Percentiles rank a stretch among this genome's conserved stretches.
Evolutionary conservation across 2,113 vertebrate genomes (phyloP).

Genomic region (Notothenia coriiceps): DNA sequence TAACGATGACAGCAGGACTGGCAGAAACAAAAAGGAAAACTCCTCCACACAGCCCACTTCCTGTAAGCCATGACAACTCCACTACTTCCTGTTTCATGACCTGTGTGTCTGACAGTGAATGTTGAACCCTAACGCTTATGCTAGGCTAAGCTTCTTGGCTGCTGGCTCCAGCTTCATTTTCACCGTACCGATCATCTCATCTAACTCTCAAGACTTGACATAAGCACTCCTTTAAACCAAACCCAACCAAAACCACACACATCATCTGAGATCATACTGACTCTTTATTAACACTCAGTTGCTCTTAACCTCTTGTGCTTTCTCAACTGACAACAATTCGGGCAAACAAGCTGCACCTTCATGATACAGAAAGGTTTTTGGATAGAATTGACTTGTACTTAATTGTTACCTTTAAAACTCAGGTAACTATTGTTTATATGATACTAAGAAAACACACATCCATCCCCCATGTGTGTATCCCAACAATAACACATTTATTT

Average conservation of each 20-base stretch:
- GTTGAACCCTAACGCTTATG: background rate
- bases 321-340: background rate
- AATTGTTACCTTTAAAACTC: slow-evolving; percentile 2
- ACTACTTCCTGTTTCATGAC: slow-evolving; percentile 40
- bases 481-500: background rate
- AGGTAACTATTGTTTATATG: background rate
- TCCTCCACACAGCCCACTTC: slow-evolving; percentile 37
- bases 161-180: no score
- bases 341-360: background rate
- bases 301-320: background rate
- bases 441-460: background rate
- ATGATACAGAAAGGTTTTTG: background rate
- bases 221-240: background rate
- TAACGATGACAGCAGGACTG: background rate
- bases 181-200: no score
- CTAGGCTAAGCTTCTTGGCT: no score
- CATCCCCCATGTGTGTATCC: background rate
- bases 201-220: no score
- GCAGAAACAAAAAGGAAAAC: slow-evolving; percentile 12
- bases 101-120: slow-evolving; percentile 3
- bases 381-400: no score
- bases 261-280: background rate
- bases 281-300: background rate
- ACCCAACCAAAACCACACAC: background rate
- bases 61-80: slow-evolving; percentile 29